A percentile compares a stretch with the other conserved stretches of the same genome.
Conservation (phyloP, 2,888 invertebrate species). For the Drosophila multiciliata region DNA sequence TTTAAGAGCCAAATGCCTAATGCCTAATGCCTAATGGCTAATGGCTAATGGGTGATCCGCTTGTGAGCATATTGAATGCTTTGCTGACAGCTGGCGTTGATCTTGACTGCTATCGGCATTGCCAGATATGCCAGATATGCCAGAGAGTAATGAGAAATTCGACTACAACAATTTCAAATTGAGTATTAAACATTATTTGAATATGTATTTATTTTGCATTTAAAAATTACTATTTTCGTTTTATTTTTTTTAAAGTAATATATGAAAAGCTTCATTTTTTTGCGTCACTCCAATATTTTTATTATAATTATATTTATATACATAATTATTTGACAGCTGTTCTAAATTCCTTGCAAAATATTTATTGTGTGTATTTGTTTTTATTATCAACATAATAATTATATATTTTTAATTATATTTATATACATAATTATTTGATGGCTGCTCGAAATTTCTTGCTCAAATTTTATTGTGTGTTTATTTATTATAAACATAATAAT, state of each 20-base stretch:
- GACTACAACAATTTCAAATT: not conserved
- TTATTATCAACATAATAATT: too few relatives aligned
- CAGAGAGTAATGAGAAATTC: not conserved
- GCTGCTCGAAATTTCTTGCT: too few relatives aligned
- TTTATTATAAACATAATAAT: too few relatives aligned
- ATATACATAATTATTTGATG: too few relatives aligned
- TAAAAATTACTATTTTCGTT: too few relatives aligned
- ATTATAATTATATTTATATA: not conserved
- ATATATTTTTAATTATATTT: too few relatives aligned
- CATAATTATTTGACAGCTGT: not conserved
- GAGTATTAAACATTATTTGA: not conserved
- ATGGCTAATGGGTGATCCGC: conserved; percentile 36
- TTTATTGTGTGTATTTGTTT: not conserved
- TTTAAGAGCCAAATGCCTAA: conserved; percentile 1
- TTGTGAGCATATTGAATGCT: not conserved
- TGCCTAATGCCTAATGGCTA: conserved; percentile 44
- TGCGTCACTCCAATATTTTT: not conserved
- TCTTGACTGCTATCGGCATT: not conserved
- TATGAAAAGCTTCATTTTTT: not conserved
- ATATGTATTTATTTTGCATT: not conserved
- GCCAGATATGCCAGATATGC: not conserved
- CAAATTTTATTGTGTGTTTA: too few relatives aligned
- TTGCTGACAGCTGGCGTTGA: not conserved
- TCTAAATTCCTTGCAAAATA: not conserved
- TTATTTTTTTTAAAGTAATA: not conserved